These are phyloP conservation scores for Aphidius gifuensis DNA, from an alignment of 1,140 invertebrate genomes.

Conservation along the genomic window DNA sequence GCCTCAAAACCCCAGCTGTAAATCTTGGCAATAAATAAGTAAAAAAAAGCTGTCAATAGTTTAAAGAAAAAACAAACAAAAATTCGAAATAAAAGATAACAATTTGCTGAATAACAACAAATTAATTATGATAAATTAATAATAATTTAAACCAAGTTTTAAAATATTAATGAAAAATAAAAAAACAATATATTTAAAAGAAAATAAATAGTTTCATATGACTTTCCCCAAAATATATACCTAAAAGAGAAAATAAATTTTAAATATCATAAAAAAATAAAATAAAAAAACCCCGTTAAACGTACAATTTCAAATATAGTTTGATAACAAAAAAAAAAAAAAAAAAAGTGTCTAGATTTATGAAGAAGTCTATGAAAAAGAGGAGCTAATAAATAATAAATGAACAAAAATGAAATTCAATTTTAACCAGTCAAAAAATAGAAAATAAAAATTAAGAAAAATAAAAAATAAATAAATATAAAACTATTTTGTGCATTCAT, in stretches of 20 bases:
- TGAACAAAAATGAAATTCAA: too few relatives aligned
- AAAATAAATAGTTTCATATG: conserved; percentile 41
- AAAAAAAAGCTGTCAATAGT: too few relatives aligned
- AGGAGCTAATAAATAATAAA: too few relatives aligned
- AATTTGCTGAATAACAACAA: too few relatives aligned
- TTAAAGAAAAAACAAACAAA: too few relatives aligned
- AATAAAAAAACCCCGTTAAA: background rate
- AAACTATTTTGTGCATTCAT: conserved; percentile 48
- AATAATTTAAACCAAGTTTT: conserved; percentile 11
- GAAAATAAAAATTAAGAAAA: conserved; percentile 1
- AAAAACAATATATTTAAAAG: conserved; percentile 20
- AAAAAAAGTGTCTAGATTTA: conserved; percentile 29
- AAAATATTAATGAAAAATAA: conserved; percentile 4
- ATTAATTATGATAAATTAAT: background rate
- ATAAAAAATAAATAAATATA: conserved; percentile 25
- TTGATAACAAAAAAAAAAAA: conserved; percentile 30
- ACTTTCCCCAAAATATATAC: conserved; percentile 28
- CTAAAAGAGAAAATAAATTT: too few relatives aligned
- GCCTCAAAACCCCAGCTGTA: too few relatives aligned
- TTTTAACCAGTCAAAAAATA: conserved; percentile 23
- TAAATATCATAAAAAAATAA: conserved; percentile 21
- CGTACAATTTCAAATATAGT: conserved; percentile 33
- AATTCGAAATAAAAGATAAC: too few relatives aligned
- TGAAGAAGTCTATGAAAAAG: too few relatives aligned
- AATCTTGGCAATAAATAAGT: too few relatives aligned